Conservation (phyloP, 2,797 vertebrate genomes). For the Bufotes viridis region DNA sequence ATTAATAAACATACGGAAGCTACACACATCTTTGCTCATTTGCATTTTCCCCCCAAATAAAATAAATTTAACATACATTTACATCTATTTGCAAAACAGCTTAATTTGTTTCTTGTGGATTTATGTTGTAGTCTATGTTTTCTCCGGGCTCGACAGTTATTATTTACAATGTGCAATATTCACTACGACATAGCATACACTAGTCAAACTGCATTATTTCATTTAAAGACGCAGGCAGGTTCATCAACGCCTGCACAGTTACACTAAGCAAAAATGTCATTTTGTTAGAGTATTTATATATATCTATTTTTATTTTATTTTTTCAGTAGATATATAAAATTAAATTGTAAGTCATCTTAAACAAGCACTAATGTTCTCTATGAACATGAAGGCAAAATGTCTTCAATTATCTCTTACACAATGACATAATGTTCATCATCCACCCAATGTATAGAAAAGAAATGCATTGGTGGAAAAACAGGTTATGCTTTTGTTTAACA, state of each 20-base stretch:
- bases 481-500: background rate
- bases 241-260: background rate
- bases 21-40: background rate
- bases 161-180: background rate
- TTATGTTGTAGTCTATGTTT: background rate
- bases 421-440: background rate
- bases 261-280: background rate
- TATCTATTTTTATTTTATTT: too few relatives aligned
- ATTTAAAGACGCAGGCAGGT: background rate
- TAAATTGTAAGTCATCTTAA: background rate
- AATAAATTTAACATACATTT: conserved; percentile 3
- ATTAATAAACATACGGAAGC: conserved; percentile 19
- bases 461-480: background rate
- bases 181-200: background rate
- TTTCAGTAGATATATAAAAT: background rate
- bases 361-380: background rate
- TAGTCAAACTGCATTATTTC: background rate
- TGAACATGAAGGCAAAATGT: background rate
- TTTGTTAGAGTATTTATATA: background rate
- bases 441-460: background rate
- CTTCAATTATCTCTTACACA: background rate
- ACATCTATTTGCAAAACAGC: background rate
- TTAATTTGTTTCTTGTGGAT: conserved; percentile 4
- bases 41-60: background rate
- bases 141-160: background rate